Base-by-base conservation (phyloP, 2,797 vertebrate genomes). In the Ataeniobius toweri region DNA sequence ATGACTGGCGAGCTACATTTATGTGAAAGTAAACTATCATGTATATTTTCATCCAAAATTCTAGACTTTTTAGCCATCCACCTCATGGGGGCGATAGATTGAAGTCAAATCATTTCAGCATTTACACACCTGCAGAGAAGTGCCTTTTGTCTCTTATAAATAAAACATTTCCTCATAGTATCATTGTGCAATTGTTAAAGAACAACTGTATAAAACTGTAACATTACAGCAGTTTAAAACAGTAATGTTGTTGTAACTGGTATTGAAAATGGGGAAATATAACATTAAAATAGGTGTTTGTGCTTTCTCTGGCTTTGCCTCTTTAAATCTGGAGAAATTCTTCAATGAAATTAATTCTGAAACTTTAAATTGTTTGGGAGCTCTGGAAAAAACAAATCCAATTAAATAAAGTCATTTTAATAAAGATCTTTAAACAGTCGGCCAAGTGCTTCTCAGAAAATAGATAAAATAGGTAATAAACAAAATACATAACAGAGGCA, bases 31-130 rank as follows among this genome's bases (percentile, higher is more conserved):
- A 26, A 26, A 58, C 24, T 6, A n/a, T 26, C 56, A 10, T 24
- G 1, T 9, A 36, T 39, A 8, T 63, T 2, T 18, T 36, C 16
- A 63, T 20, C 2, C 26, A 61, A 2, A 31, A 16, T 65, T 44
- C 5, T 24, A 41, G 41, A 68, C 12, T n/a, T 44, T n/a, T 6
- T 13, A 6, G 65, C 12, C 39, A 44, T 68, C 36, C 44, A 44
- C 65, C 65, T 68, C 65, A 44, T n/a, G 65, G 39, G 65, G 65
- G 65, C 65, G 22, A 68, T 39, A 65, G 36, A 65, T 31, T 18
- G 16, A 36, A 28, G 61, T 31, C 14, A 31, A 18, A 51, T 18
- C 3, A 16, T 51, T 51, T 18, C 50, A 16, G 50, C 50, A 51
- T 51, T 51, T 51, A 51, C 14, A 51, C 50, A 55, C 6, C 53